Percentiles rank a stretch among this genome's conserved stretches.
phyloP scores from a whole-genome alignment of 2,113 vertebrate species.

The Paradoxurus hermaphroditus region DNA sequence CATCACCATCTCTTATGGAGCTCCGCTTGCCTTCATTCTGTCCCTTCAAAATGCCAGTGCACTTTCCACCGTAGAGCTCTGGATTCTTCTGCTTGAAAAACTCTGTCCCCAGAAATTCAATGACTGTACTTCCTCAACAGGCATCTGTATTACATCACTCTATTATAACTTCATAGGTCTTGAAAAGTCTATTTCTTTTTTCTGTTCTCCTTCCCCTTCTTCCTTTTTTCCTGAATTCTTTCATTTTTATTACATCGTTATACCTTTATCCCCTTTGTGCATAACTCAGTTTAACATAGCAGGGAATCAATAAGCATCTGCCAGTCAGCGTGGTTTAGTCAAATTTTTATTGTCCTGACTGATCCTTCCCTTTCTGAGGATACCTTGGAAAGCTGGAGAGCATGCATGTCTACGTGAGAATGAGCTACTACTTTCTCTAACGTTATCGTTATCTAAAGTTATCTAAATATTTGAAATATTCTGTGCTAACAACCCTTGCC shows the following conservation, averaged over 20 bases:
- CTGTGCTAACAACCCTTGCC: slow-evolving; percentile 60
- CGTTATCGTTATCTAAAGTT: slow-evolving; percentile 49
- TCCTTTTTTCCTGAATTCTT: background rate
- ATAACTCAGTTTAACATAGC: background rate
- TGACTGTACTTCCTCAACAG: background rate
- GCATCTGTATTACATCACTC: background rate
- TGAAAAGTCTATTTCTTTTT: background rate
- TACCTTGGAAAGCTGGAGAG: background rate
- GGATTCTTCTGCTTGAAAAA: background rate
- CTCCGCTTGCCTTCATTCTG: background rate
- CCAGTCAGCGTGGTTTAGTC: background rate
- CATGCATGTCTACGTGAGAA: background rate
- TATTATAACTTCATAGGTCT: background rate
- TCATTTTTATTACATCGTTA: background rate
- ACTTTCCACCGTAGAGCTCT: background rate
- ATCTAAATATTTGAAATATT: slow-evolving; percentile 75
- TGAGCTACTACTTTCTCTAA: slow-evolving; percentile 8
- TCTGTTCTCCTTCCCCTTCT: background rate
- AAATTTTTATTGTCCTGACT: background rate
- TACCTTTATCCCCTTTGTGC: background rate
- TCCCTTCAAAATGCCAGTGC: background rate
- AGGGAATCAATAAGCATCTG: background rate
- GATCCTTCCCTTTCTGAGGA: background rate
- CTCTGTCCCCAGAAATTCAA: background rate
- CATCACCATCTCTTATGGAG: background rate